Evolutionary conservation across 2,113 vertebrate genomes (phyloP).

Genomic region (Crotalus tigris): DNA sequence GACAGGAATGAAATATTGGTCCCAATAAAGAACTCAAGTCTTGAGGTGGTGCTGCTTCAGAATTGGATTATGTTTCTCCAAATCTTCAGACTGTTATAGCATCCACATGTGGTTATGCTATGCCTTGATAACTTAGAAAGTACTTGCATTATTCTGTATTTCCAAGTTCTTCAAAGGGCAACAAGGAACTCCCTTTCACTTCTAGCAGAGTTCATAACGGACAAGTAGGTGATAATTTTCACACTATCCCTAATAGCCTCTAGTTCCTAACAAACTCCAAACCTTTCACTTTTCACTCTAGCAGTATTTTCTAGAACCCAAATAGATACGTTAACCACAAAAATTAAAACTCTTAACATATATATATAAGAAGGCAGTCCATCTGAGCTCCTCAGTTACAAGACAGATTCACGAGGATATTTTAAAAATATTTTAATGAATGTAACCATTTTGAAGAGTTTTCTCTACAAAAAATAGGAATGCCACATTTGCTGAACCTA

Average conservation of each 20-base stretch:
- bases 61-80: neutral
- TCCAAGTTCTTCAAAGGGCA: neutral
- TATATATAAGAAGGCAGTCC: no score
- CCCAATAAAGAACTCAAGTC: neutral
- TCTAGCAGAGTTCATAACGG: neutral
- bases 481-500: neutral
- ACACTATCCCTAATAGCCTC: neutral
- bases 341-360: neutral
- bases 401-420: neutral
- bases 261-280: neutral
- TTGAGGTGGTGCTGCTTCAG: neutral
- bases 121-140: neutral
- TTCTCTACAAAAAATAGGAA: neutral
- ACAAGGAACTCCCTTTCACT: neutral
- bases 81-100: neutral
- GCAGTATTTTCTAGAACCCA: neutral
- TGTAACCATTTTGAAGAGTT: neutral
- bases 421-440: neutral
- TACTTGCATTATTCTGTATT: neutral
- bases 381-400: neutral
- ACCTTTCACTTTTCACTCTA: neutral
- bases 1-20: neutral
- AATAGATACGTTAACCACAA: neutral
- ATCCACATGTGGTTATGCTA: neutral
- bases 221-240: neutral